phyloP scores from a whole-genome alignment of 2,797 vertebrate genomes.

The Threskiornis aethiopicus region DNA sequence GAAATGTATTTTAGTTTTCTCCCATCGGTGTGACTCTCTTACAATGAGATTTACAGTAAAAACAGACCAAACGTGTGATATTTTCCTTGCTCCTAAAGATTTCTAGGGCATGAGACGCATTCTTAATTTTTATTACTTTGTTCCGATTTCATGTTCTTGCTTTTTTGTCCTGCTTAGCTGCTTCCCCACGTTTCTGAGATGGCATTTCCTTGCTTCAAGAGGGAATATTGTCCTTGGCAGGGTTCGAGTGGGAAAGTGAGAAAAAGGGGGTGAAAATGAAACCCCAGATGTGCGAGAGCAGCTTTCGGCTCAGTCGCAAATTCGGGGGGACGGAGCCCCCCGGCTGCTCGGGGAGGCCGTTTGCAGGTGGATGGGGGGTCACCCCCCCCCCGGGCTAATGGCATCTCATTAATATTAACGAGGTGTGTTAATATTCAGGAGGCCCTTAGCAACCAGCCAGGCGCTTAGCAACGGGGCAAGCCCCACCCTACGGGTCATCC shows the following conservation, averaged over 20 bases:
- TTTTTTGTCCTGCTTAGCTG: background rate
- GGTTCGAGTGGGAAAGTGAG: fast-evolving
- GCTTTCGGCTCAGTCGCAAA: background rate
- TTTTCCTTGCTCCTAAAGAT: background rate
- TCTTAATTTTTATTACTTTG: background rate
- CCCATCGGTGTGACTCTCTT: fast-evolving
- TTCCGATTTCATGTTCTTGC: background rate
- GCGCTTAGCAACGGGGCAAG: too few relatives aligned
- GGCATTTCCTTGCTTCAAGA: background rate
- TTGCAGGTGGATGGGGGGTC: background rate
- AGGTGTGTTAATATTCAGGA: too few relatives aligned
- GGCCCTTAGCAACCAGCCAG: too few relatives aligned
- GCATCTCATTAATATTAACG: too few relatives aligned
- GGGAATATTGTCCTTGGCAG: background rate
- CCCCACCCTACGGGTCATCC: too few relatives aligned
- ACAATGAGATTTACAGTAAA: background rate
- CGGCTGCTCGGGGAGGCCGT: background rate
- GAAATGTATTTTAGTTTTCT: background rate
- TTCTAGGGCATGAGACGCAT: background rate
- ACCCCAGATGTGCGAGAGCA: background rate
- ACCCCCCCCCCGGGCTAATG: too few relatives aligned
- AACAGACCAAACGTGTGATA: background rate
- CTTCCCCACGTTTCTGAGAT: fast-evolving
- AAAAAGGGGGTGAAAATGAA: fast-evolving
- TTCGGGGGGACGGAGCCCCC: fast-evolving